Base-by-base conservation (phyloP, 2,888 invertebrate genomes). In the Aphrophora alni region DNA sequence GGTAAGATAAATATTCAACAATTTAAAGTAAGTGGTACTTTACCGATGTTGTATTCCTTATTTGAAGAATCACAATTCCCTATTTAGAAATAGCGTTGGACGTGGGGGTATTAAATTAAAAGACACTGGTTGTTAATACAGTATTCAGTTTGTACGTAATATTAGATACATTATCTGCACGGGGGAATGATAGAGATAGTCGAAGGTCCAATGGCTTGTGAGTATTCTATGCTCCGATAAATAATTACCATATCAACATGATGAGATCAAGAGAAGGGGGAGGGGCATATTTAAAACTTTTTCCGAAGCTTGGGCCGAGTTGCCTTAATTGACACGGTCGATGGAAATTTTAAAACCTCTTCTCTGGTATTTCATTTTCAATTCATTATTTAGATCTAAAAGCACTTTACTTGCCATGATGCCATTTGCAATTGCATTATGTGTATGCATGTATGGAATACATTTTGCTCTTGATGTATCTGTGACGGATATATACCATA, bases 341-440 rank as follows among this genome's bases (percentile, higher is more conserved):
- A 77, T 77, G 77, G 51, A 78, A 73, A 78, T 78, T 78, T 78
- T 71, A 78, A 72, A 69, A 69, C 44, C 59, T 51, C 78, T 73
- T 72, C 72, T 72, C 44, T 70, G 33, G 44, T 59, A 72, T 26
- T 44, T 26, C 38, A 76, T 44, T 59, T 76, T 69, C 44, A 44
- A 78, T 78, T 78, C 72, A 78, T 78, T 78, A 78, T 78, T 59
- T 59, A 78, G 72, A 68, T 70, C 70, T 78, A 75, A 75, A 70
- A 51, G 75, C 44, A 21, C 44, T 28, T 28, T 14, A 73, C 73
- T 69, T 59, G 70, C 44, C 44, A 2, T 44, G 7, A 44, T 44
- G 12, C 44, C 10, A 44, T 44, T 44, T 44, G 3, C 44, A 44
- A 17, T 44, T 44, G 10, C 1, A 14, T 44, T 33, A 33, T 33